A percentile compares a stretch with the other conserved stretches of the same genome.
Conservation (phyloP, 2,888 invertebrate genomes). For the Orthosia gothica region DNA sequence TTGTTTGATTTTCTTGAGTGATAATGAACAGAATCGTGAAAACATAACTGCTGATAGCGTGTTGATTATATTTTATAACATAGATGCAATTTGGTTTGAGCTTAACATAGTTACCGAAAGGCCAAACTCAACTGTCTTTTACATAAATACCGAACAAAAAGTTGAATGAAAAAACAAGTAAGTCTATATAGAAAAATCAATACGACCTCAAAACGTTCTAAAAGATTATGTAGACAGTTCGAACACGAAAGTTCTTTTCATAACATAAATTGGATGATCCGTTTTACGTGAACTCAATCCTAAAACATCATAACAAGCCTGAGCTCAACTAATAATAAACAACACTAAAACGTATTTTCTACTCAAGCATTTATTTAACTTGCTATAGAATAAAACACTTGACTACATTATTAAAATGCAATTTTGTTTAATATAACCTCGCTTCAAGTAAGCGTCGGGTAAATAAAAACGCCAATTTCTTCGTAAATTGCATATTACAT, state of each 20-base stretch:
- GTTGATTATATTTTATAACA: slow-evolving; percentile 24
- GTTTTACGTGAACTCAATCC: slow-evolving; percentile 8
- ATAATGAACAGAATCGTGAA: slow-evolving; percentile 38
- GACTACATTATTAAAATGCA: slow-evolving; percentile 42
- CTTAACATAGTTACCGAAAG: not conserved
- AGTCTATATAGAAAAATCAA: not conserved
- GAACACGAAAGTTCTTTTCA: not conserved
- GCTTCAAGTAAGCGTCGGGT: slow-evolving; percentile 28
- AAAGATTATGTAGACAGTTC: not conserved
- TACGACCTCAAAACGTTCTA: not conserved
- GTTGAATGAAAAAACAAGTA: no score
- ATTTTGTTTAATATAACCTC: slow-evolving; percentile 31
- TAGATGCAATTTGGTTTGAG: not conserved
- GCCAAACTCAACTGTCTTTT: not conserved
- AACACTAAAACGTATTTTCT: not conserved
- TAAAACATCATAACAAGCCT: not conserved
- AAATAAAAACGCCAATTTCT: slow-evolving; percentile 60
- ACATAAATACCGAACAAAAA: not conserved
- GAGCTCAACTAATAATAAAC: slow-evolving; percentile 26
- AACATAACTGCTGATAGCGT: not conserved
- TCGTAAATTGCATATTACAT: slow-evolving; percentile 61
- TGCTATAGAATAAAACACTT: slow-evolving; percentile 19
- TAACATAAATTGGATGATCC: slow-evolving; percentile 1
- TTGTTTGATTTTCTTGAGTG: slow-evolving; percentile 43
- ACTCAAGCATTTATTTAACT: slow-evolving; percentile 4